Conservation (phyloP, 2,797 vertebrate genomes). For the Agapornis canus region DNA sequence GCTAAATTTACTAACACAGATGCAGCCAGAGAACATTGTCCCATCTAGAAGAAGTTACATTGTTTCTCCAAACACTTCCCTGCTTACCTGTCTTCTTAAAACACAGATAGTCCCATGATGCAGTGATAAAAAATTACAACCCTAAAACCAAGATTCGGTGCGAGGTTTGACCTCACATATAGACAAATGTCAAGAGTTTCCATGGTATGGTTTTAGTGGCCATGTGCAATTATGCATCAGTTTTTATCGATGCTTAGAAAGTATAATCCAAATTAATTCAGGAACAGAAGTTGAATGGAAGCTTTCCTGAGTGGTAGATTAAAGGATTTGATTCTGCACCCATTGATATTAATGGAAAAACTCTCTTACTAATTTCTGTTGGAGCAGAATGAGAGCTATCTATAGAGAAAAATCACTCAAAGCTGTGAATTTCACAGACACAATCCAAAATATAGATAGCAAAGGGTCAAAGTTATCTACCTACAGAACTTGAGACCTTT, state of each 20-base stretch:
- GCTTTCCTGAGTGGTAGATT: not conserved
- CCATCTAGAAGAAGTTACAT: not conserved
- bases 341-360: not conserved
- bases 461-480: slow-evolving; percentile 31
- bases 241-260: not conserved
- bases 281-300: not conserved
- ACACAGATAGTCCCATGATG: not conserved
- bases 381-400: slow-evolving; percentile 13
- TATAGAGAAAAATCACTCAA: slow-evolving; percentile 29
- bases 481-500: slow-evolving; percentile 6
- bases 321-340: not conserved
- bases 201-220: slow-evolving; percentile 15
- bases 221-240: not conserved
- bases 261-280: not conserved
- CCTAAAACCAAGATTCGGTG: accelerated
- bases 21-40: not conserved
- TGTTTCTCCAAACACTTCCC: not conserved
- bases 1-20: not conserved
- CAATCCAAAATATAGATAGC: slow-evolving; percentile 6
- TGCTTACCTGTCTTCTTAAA: not conserved
- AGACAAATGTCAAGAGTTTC: slow-evolving; percentile 35
- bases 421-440: not conserved
- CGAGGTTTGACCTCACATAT: not conserved
- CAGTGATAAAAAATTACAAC: not conserved
- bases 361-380: not conserved